These are phyloP conservation scores for Creontiades dilutus DNA, from an alignment of 2,888 invertebrate genomes.

Conservation along the genomic window DNA sequence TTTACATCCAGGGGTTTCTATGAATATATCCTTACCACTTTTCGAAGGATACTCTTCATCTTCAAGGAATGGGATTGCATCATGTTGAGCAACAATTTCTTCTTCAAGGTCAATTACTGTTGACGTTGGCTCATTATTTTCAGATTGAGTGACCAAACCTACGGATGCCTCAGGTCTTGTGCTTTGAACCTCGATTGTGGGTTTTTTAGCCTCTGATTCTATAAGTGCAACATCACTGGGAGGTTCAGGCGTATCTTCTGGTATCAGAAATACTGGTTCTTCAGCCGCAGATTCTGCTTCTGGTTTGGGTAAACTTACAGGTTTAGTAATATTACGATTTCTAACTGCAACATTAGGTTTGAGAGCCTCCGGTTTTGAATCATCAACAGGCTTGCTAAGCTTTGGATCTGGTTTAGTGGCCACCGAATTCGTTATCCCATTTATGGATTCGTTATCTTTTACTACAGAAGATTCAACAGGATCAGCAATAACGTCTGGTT, in stretches of 20 bases:
- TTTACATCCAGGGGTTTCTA: neutral
- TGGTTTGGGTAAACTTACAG: too few species aligned
- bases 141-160: neutral
- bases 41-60: slow-evolving; percentile 5
- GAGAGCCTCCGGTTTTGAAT: neutral
- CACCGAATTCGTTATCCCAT: neutral
- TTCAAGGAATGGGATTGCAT: neutral
- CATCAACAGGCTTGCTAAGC: neutral
- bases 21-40: slow-evolving; percentile 24
- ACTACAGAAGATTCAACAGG: neutral
- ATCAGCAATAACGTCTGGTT: neutral
- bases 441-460: neutral
- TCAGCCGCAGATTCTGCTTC: too few species aligned
- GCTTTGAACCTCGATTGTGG: neutral
- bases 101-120: neutral
- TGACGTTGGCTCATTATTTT: neutral
- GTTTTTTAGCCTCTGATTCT: neutral
- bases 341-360: neutral
- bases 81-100: neutral
- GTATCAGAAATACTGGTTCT: too few species aligned
- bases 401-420: neutral
- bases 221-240: too few species aligned
- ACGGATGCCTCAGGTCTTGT: too few species aligned
- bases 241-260: too few species aligned
- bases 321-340: too few species aligned